phyloP scores from a whole-genome alignment of 2,888 invertebrate genomes.

The Mythimna ferrago region DNA sequence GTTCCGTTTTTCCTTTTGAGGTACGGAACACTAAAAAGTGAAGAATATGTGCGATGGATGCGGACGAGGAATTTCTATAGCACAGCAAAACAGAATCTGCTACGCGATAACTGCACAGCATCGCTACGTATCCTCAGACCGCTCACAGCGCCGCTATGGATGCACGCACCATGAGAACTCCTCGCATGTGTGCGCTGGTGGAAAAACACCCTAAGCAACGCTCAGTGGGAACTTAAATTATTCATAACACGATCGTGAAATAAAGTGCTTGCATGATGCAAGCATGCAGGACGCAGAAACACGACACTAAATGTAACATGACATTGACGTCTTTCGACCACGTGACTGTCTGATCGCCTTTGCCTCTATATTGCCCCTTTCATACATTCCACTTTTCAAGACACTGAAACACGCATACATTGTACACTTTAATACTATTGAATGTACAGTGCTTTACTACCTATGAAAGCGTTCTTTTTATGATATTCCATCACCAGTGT shows the following conservation, averaged over 20 bases:
- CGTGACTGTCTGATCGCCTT: background rate
- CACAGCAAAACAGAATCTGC: background rate
- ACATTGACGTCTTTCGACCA: background rate
- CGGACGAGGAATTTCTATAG: background rate
- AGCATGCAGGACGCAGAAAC: conserved; percentile 2
- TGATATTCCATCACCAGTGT: background rate
- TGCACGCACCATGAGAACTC: background rate
- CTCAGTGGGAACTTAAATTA: conserved; percentile 8
- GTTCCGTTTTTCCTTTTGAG: no score
- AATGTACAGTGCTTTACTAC: background rate
- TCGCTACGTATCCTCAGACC: background rate
- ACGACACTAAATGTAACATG: conserved; percentile 11
- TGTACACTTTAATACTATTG: background rate
- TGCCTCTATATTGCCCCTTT: background rate
- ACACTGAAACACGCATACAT: background rate
- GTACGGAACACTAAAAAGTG: background rate
- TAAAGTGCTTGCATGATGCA: conserved; percentile 22
- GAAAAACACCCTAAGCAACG: background rate
- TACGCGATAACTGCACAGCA: background rate
- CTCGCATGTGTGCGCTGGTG: background rate
- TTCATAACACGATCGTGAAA: conserved; percentile 18
- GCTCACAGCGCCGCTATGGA: background rate
- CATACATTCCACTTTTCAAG: background rate
- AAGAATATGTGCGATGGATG: background rate
- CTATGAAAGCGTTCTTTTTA: background rate